Base-by-base conservation (phyloP, 2,797 vertebrate genomes). In the Semotilus atromaculatus region DNA sequence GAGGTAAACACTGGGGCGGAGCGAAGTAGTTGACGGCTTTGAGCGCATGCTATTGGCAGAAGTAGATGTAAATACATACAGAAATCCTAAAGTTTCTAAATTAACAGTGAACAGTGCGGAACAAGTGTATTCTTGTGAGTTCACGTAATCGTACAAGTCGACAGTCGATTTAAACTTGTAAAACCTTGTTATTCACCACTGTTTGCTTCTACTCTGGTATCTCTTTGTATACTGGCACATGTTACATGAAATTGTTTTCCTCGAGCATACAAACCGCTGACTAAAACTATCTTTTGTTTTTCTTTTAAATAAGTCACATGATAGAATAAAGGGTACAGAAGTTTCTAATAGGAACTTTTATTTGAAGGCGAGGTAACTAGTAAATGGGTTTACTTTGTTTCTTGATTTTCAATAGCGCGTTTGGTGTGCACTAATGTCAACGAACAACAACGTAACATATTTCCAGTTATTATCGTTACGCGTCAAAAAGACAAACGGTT, bases 1-100 rank as follows among this genome's bases (percentile, higher is more conserved):
- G 92, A 91, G 97, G 96, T 97, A 98, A 98, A 98, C 96, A 97
- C 80, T 84, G 18, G 60, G 66, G 72, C 66, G 84, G 81, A 84
- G 75, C 73, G 19, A 72, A 26, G 23, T 29, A 51, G 38, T 36
- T 68, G 73, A 68, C 38, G 51, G 36, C 16, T 67, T 29, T 1
- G 43, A 77, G 18, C 76, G 38, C 64, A 53, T 78, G 45, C 34
- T 70, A 11, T 66, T 36, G 21, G 34, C 14, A 21, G 19, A 58
- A 45, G 64, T 53, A n/a, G n/a, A 19, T 21, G 29, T 74, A 21
- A 40, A 55, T 51, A 31, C 29, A 31, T 14, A 14, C 29, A 8
- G n/a, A 53, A 7, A 11, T 43, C 16, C 19, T 23, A 6, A 40
- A 29, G 81, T 67, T 40, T 23, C 7, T 16, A 26, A 29, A 83